A percentile compares a stretch with the other conserved stretches of the same genome.
Evolutionary conservation across 2,888 invertebrate genomes (phyloP).

Genomic region (Ennomos erosarius): DNA sequence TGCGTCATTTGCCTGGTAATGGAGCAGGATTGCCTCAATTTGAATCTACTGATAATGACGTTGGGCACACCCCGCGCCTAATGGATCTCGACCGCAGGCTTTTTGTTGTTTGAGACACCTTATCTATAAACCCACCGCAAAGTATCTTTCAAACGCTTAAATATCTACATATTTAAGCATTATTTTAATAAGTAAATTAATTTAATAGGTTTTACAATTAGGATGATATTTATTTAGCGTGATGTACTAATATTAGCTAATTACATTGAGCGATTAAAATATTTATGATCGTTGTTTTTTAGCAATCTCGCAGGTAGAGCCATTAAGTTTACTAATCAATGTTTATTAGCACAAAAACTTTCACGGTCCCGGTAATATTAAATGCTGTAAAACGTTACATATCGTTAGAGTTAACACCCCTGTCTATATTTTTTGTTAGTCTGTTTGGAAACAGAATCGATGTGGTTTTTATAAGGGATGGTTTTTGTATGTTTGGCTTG

Average conservation of each 20-base stretch:
- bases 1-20: slow-evolving; percentile 75
- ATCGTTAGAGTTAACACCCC: slow-evolving; percentile 71
- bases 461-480: slow-evolving; percentile 67
- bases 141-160: background rate
- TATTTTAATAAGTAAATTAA: background rate
- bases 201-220: too few relatives aligned
- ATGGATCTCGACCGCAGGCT: slow-evolving; percentile 53
- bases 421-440: slow-evolving; percentile 60
- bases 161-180: too few relatives aligned
- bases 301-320: slow-evolving; percentile 10
- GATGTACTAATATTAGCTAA: too few relatives aligned
- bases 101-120: slow-evolving; percentile 22
- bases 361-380: slow-evolving; percentile 39
- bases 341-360: slow-evolving; percentile 35
- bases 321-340: slow-evolving; percentile 9
- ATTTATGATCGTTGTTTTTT: slow-evolving; percentile 5
- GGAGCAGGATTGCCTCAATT: slow-evolving; percentile 71
- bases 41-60: slow-evolving; percentile 64
- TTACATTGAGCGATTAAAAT: too few relatives aligned
- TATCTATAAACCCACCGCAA: slow-evolving; percentile 21
- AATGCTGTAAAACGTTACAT: slow-evolving; percentile 60
- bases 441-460: slow-evolving; percentile 69
- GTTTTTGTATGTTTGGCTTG: slow-evolving; percentile 78
- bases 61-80: slow-evolving; percentile 57
- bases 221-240: too few relatives aligned